Conservation (phyloP, 2,797 vertebrate genomes). For the Echiichthys vipera region DNA sequence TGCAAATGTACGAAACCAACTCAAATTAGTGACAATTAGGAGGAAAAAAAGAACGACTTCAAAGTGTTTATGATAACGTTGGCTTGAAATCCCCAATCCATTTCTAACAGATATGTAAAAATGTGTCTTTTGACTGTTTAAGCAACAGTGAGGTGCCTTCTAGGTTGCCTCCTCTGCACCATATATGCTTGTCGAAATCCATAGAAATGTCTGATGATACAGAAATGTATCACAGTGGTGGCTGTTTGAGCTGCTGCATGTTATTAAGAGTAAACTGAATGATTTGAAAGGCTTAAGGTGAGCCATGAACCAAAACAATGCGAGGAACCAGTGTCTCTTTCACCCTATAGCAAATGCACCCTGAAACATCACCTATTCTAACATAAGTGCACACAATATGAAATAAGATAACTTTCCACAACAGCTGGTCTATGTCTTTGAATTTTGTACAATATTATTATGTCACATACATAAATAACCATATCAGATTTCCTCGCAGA, state of each 20-base stretch:
- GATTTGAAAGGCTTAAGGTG: slow-evolving; percentile 61
- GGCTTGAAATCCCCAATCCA: slow-evolving; percentile 25
- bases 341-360: slow-evolving; percentile 64
- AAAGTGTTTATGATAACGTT: slow-evolving; percentile 31
- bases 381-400: slow-evolving; percentile 66
- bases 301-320: slow-evolving; percentile 53
- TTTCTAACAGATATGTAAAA: slow-evolving; percentile 34
- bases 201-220: slow-evolving; percentile 10
- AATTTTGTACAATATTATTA: slow-evolving; percentile 61
- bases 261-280: slow-evolving; percentile 35
- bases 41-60: slow-evolving; percentile 39
- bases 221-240: slow-evolving; percentile 14
- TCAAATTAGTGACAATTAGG: slow-evolving; percentile 35
- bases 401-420: slow-evolving; percentile 57
- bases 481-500: slow-evolving; percentile 54
- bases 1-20: slow-evolving; percentile 56
- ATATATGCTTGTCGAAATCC: slow-evolving; percentile 7
- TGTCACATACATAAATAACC: slow-evolving; percentile 57
- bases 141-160: slow-evolving; percentile 31
- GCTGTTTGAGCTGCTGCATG: slow-evolving; percentile 22
- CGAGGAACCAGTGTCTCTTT: slow-evolving; percentile 61
- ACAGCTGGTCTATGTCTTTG: slow-evolving; percentile 53
- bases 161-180: slow-evolving; percentile 3
- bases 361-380: slow-evolving; percentile 58
- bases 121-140: slow-evolving; percentile 23